Percentiles rank a stretch among this genome's conserved stretches.
Conservation (phyloP, 2,888 invertebrate species). For the Xanthia togata region DNA sequence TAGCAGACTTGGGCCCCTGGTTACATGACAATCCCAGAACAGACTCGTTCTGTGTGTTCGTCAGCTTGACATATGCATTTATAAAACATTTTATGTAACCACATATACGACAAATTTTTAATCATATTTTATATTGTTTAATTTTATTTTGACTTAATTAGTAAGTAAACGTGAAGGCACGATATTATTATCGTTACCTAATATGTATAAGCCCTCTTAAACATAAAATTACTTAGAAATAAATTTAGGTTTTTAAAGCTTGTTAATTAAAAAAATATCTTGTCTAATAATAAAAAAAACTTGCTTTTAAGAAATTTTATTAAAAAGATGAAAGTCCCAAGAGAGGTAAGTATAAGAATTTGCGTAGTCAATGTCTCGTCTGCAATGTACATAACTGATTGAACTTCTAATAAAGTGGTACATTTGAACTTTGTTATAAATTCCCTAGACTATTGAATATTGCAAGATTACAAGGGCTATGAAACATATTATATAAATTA, state of each 20-base stretch:
- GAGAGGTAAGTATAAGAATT: conserved; percentile 17
- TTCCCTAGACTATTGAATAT: conserved; percentile 28
- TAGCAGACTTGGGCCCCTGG: no score
- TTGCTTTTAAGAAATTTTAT: not conserved
- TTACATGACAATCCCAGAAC: not conserved
- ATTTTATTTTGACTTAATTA: no score
- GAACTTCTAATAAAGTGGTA: conserved; percentile 44
- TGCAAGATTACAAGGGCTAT: conserved; percentile 13
- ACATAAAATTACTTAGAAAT: not conserved
- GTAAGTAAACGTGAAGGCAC: no score
- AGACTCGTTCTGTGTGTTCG: no score
- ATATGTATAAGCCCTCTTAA: no score
- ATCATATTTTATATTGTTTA: no score
- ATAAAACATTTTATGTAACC: no score
- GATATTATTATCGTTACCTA: no score
- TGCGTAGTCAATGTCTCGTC: conserved; percentile 27
- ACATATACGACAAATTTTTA: no score
- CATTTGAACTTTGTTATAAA: conserved; percentile 33
- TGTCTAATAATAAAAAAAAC: not conserved
- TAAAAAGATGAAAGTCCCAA: conserved; percentile 2
- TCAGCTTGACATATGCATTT: no score
- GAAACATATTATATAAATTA: not conserved
- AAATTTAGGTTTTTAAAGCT: not conserved
- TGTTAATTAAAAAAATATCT: not conserved
- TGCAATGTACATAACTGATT: conserved; percentile 45